Conservation (phyloP, 2,113 vertebrate species). For the Epinephelus fuscoguttatus region DNA sequence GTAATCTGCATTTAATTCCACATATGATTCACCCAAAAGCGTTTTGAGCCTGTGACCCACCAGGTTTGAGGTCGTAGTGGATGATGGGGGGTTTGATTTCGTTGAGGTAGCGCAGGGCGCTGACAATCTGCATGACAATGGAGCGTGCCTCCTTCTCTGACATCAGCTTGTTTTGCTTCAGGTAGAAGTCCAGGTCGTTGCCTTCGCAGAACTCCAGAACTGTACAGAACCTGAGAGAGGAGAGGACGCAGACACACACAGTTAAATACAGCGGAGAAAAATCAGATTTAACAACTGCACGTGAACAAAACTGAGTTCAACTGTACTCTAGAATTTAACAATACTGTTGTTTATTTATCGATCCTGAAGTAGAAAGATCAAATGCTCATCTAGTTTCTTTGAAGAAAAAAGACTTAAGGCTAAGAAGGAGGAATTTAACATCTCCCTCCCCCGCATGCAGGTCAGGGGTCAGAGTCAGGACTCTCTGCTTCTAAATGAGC, state of each 20-base stretch:
- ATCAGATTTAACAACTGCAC: neutral
- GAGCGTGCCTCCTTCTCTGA: slow-evolving; percentile 99
- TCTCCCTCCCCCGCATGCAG: neutral
- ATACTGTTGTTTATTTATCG: neutral
- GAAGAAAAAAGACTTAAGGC: neutral
- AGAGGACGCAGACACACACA: neutral
- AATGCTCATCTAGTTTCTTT: neutral
- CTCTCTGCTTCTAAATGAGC: slow-evolving; percentile 18
- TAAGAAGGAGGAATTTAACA: slow-evolving; percentile 6
- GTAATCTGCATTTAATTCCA: neutral
- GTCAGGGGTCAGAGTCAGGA: slow-evolving; percentile 34
- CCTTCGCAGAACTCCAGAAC: slow-evolving; percentile 99
- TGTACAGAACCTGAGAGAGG: slow-evolving; percentile 92
- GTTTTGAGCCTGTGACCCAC: slow-evolving; percentile 74
- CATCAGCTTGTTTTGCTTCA: slow-evolving; percentile 99
- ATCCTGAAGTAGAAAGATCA: neutral
- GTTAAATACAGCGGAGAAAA: neutral
- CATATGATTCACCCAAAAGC: neutral
- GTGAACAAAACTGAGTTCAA: neutral
- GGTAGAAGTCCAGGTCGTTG: slow-evolving; percentile 99
- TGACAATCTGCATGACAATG: slow-evolving; percentile 99
- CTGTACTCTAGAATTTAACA: neutral
- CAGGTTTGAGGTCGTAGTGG: slow-evolving; percentile 99
- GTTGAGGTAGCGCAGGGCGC: slow-evolving; percentile 99
- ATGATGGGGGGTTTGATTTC: slow-evolving; percentile 99